A percentile compares a stretch with the other conserved stretches of the same genome.
These are phyloP conservation scores for Tetramorium bicarinatum DNA, from an alignment of 2,888 invertebrate genomes.

Conservation along the genomic window DNA sequence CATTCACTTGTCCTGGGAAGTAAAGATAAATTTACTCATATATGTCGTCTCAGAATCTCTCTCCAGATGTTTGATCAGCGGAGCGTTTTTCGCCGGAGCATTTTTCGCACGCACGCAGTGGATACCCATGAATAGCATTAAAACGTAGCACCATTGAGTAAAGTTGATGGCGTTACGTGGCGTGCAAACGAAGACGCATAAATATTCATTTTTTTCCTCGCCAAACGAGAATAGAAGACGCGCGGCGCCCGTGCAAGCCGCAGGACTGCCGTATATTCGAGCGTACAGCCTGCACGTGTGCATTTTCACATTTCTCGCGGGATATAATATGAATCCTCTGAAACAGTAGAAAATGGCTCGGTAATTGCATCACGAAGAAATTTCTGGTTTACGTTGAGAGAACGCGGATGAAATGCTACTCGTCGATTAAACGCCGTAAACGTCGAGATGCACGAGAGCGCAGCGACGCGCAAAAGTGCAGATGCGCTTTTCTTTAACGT, in stretches of 20 bases:
- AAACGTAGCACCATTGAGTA: conserved; percentile 24
- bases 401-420: background rate
- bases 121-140: conserved; percentile 22
- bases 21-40: conserved; percentile 35
- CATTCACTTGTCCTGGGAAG: background rate
- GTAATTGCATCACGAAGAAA: conserved; percentile 33
- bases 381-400: conserved; percentile 4
- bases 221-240: conserved; percentile 21
- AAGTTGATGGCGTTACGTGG: conserved; percentile 35
- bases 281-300: background rate
- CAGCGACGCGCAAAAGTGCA: background rate
- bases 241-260: background rate
- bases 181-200: conserved; percentile 27
- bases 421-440: conserved; percentile 22
- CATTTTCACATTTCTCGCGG: conserved; percentile 20
- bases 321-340: conserved; percentile 16
- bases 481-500: conserved; percentile 6
- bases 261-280: conserved; percentile 23
- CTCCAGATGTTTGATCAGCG: conserved; percentile 22
- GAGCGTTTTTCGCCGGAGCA: conserved; percentile 3
- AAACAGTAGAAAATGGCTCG: conserved; percentile 32
- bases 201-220: conserved; percentile 32
- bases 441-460: conserved; percentile 20
- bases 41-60: conserved; percentile 15
- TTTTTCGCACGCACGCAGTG: conserved; percentile 6